Evolutionary conservation across 2,888 invertebrate species (phyloP), one percentile per base, ranked within the genome.

Genomic region (Dyspetes luteomarginatus): DNA sequence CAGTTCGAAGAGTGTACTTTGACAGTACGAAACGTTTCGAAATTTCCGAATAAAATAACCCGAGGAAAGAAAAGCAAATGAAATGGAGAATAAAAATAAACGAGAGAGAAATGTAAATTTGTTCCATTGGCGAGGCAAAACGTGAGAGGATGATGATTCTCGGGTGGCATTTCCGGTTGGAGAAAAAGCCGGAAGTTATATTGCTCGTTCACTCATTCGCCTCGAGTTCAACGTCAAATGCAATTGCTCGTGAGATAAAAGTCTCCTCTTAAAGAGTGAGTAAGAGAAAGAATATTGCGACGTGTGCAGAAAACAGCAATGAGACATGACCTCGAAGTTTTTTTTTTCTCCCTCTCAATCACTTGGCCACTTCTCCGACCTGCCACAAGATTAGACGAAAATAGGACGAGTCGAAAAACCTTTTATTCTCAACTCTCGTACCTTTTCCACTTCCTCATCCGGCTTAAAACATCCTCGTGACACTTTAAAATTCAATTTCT

Each of bases 181-280:
- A 5, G n/a, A 22, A 36, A 22, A 68, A 26, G 26, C 41, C 76
- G 71, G 65, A 71, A 77, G 48, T 71, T 36, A 71, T 77, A n/a
- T n/a, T n/a, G n/a, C n/a, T n/a, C n/a, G n/a, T n/a, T n/a, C 26
- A 41, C 65, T 77, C 65, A 56, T 64, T 65, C 56, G 71, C 45
- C 17, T 12, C 17, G 26, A 55, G 64, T 58, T 56, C 55, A 69
- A 30, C 50, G 56, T 41, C 65, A 48, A 41, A 26, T 28, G 56
- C 55, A 71, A 77, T 71, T 55, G 56, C 69, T 28, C 48, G 71
- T 41, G 22, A 17, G 55, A 24, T 22, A 52, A 45, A 17, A 36
- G 15, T 22, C n/a, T n/a, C n/a, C n/a, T 0, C 7, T 1, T 24
- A 2, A 12, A 7, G n/a, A 12, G 15, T 5, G n/a, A 36, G 24